Base-by-base conservation (phyloP, 2,888 invertebrate species). In the Lepidocyrtinus sp. region DNA sequence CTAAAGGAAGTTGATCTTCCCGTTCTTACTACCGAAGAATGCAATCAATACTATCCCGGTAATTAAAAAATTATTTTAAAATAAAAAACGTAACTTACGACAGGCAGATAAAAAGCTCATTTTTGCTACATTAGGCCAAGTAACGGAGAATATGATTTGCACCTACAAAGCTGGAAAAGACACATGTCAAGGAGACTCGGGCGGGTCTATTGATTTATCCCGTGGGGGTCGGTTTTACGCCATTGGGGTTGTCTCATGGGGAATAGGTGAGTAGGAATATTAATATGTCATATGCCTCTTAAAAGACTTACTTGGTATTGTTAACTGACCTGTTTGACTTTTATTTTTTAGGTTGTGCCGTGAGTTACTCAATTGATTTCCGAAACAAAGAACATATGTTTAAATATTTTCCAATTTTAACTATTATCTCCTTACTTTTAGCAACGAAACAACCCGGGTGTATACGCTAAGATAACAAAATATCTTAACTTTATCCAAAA, bases 181-280 rank as follows among this genome's bases (percentile, higher is more conserved):
- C 22, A 81, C 85, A 2, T 85, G 85, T 27, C 84, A 85, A 55
- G 82, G 85, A 25, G 86, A 86, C 59, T 85, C 85, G 12, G 86
- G 86, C 61, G 86, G 85, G n/a, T 80, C 82, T 5, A 82, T 86
- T 24, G 85, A 86, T 69, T 81, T 80, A 50, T 24, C 27, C 0
- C 26, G 63, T 1, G 75, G 27, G 64, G 83, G 81, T 17, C 61
- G 77, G 2, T 83, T 79, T 65, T 83, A 74, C 65, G 74, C 78
- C n/a, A 71, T 86, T 36, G 86, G 84, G 5, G 73, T 85, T 25
- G 83, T 83, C 2, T 82, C 81, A 17, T 85, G 80, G 78, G 64
- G 63, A 64, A 64, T 46, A 2, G 50, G 46, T 73, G 24, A 7
- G 15, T 19, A 15, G 12, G n/a, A 17, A 68, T 69, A n/a, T n/a